Evolutionary conservation across 2,888 invertebrate species (phyloP).

Genomic region (Drosophila hawaiiensis): DNA sequence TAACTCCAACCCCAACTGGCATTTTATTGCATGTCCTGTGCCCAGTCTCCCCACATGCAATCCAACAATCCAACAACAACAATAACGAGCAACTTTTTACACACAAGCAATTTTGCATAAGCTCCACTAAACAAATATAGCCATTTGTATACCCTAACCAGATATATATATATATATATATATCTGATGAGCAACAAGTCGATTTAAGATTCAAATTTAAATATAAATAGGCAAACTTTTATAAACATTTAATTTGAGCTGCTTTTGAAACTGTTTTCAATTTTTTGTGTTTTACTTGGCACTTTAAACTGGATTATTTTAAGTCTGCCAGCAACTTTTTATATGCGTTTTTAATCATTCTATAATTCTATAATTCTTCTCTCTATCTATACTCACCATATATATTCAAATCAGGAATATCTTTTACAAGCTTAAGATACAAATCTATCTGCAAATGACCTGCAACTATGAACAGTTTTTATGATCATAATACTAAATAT

Average conservation of each 20-base stretch:
- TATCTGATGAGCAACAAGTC: not conserved
- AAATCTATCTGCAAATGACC: not conserved
- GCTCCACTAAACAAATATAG: not conserved
- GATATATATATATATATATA: not conserved
- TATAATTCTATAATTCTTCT: no score
- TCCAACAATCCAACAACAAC: constrained; percentile 23
- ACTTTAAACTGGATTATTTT: not conserved
- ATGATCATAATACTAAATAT: not conserved
- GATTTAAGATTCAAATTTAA: not conserved
- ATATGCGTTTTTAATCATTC: not conserved
- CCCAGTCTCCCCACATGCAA: constrained; percentile 28
- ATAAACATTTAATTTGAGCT: not conserved
- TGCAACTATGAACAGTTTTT: not conserved
- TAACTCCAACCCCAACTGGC: constrained; percentile 35
- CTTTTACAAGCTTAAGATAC: not conserved
- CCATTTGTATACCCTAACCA: constrained; percentile 24
- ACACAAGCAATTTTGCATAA: constrained; percentile 31
- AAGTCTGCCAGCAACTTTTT: not conserved
- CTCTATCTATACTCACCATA: no score
- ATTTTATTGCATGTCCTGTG: constrained; percentile 69
- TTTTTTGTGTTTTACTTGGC: not conserved
- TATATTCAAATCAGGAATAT: no score
- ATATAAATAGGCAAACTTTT: not conserved
- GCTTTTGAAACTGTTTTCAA: not conserved
- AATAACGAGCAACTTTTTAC: constrained; percentile 35